A percentile compares a stretch with the other conserved stretches of the same genome.
Conservation (phyloP, 2,888 invertebrate genomes). For the Norana najaformis region DNA sequence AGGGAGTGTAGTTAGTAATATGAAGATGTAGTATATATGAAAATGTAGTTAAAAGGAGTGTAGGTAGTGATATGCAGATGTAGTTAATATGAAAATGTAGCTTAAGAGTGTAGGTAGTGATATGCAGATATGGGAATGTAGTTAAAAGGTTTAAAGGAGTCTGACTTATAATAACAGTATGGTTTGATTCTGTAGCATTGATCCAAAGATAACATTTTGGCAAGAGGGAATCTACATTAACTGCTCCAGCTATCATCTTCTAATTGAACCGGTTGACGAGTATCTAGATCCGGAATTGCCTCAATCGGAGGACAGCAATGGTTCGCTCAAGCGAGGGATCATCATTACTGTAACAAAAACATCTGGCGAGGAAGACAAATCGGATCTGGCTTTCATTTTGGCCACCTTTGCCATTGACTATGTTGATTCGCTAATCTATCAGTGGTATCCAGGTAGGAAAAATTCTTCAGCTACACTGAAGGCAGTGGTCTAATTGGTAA, state of each 20-base stretch:
- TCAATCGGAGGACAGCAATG: background rate
- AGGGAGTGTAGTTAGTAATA: background rate
- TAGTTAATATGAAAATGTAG: background rate
- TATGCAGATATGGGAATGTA: background rate
- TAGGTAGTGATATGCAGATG: background rate
- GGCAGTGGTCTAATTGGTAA: background rate
- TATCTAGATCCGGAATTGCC: background rate
- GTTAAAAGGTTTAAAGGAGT: background rate
- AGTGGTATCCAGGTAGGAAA: conserved; percentile 56
- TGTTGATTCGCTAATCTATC: conserved; percentile 53
- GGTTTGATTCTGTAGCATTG: conserved; percentile 6
- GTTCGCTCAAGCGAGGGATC: background rate
- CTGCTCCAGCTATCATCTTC: conserved; percentile 50
- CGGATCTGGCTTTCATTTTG: conserved; percentile 38
- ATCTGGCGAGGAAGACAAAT: conserved; percentile 8
- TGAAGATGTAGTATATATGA: background rate
- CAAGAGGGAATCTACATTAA: conserved; percentile 52
- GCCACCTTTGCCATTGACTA: conserved; percentile 54
- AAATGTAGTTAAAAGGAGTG: background rate
- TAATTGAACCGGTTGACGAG: conserved; percentile 49
- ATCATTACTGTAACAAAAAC: conserved; percentile 29
- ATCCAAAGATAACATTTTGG: conserved; percentile 49
- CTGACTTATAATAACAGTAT: background rate
- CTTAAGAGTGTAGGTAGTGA: background rate
- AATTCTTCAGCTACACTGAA: background rate